Percentiles rank a stretch among this genome's conserved stretches.
These are phyloP conservation scores for Threskiornis aethiopicus DNA, from an alignment of 2,797 vertebrate genomes.

Conservation along the genomic window DNA sequence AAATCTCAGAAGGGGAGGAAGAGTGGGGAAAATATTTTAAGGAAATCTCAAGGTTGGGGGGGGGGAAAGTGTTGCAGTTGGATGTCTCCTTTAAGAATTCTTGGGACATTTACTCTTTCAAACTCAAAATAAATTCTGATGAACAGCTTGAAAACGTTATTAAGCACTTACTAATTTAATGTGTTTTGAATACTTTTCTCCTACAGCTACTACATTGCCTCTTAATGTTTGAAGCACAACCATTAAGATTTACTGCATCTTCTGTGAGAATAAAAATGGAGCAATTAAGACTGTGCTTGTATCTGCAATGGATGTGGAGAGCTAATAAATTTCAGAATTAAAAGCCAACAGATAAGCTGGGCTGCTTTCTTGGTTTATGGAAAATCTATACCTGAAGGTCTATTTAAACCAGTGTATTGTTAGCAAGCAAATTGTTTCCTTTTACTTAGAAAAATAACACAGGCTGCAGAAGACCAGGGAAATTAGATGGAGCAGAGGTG, in stretches of 20 bases:
- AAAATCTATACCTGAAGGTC: constrained; percentile 75
- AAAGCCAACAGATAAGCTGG: constrained; percentile 70
- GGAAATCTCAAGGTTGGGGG: neutral
- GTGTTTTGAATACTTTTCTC: constrained; percentile 65
- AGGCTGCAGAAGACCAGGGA: neutral
- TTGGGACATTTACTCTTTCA: constrained; percentile 39
- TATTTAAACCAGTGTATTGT: constrained; percentile 65
- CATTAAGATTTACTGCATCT: constrained; percentile 77
- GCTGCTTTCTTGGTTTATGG: constrained; percentile 64
- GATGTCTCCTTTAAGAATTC: constrained; percentile 30
- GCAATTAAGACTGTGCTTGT: constrained; percentile 76
- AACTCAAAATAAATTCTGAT: constrained; percentile 61
- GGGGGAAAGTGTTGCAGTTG: neutral
- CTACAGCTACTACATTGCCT: constrained; percentile 57
- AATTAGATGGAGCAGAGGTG: constrained; percentile 12
- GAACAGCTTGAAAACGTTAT: constrained; percentile 70
- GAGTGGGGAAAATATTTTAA: constrained; percentile 1
- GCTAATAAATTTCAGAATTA: constrained; percentile 77
- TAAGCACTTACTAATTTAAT: constrained; percentile 65
- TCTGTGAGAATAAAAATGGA: constrained; percentile 73
- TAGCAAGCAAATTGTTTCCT: constrained; percentile 56
- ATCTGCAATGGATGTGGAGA: constrained; percentile 63
- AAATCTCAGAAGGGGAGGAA: constrained; percentile 37
- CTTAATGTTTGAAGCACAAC: constrained; percentile 54
- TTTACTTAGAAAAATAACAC: constrained; percentile 56